Evolutionary conservation across 2,888 invertebrate species (phyloP).

Genomic region (Cerceris rybyensis): DNA sequence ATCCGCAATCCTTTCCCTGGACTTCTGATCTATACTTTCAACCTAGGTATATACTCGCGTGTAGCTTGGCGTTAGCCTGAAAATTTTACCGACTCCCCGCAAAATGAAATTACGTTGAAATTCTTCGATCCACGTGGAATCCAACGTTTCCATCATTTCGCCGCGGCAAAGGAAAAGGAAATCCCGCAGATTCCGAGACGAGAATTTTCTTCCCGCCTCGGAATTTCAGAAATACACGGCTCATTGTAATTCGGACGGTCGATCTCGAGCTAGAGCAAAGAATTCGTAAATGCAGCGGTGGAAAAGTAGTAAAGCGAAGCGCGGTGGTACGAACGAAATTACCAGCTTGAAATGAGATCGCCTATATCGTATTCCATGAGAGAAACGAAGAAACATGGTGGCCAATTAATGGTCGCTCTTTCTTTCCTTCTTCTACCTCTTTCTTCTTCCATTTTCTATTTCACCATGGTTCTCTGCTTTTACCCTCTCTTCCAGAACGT

Average conservation of each 20-base stretch:
- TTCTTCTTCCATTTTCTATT: conserved; percentile 28
- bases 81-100: background rate
- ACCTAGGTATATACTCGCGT: background rate
- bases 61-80: background rate
- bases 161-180: background rate
- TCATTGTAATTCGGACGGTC: background rate
- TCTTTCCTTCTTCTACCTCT: conserved; percentile 18
- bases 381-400: conserved; percentile 27
- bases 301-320: conserved; percentile 19
- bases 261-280: background rate
- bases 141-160: background rate
- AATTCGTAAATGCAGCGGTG: background rate
- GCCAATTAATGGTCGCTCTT: conserved; percentile 56
- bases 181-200: background rate
- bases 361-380: conserved; percentile 9
- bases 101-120: background rate
- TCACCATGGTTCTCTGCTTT: conserved; percentile 17
- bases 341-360: conserved; percentile 23
- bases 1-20: no score
- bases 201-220: background rate
- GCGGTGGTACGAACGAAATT: background rate
- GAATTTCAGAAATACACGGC: background rate
- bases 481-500: conserved; percentile 35
- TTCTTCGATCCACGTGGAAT: background rate
- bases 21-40: background rate